Evolutionary conservation across 2,888 invertebrate species (phyloP).

Genomic region (Sesia apiformis): DNA sequence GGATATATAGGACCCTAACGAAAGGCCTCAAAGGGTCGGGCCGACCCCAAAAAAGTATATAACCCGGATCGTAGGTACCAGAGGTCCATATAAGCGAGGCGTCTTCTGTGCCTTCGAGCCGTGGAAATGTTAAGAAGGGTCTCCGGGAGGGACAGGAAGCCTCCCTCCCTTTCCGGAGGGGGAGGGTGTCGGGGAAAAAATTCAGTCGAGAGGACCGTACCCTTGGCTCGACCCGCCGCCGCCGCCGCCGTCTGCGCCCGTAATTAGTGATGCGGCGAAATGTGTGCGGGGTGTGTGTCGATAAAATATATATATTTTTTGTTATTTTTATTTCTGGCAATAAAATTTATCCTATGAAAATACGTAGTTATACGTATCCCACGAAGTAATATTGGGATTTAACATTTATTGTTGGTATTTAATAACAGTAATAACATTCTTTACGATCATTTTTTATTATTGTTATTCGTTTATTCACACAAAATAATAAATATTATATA

Average conservation of each 20-base stretch:
- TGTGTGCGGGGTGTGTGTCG: conserved; percentile 29
- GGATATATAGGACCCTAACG: conserved; percentile 62
- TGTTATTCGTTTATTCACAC: too few species aligned
- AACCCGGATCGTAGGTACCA: conserved; percentile 57
- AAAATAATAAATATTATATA: too few species aligned
- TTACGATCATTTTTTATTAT: too few species aligned
- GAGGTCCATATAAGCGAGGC: conserved; percentile 59
- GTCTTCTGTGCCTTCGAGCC: conserved; percentile 66
- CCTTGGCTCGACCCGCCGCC: conserved; percentile 65
- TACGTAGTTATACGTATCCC: too few species aligned
- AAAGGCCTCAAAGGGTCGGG: conserved; percentile 59
- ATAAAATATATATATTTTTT: conserved; percentile 14
- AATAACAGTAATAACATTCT: too few species aligned
- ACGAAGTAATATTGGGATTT: too few species aligned
- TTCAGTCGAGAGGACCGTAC: conserved; percentile 65
- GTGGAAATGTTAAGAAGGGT: conserved; percentile 72
- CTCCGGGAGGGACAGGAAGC: conserved; percentile 55
- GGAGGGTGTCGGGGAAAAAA: conserved; percentile 55
- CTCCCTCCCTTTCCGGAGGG: conserved; percentile 51
- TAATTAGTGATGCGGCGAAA: conserved; percentile 66
- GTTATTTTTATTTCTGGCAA: background rate
- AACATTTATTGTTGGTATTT: too few species aligned
- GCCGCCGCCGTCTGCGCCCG: conserved; percentile 55
- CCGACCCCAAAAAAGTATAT: conserved; percentile 72
- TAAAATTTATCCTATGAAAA: too few species aligned